phyloP scores from a whole-genome alignment of 1,140 invertebrate genomes.

The Octopus bimaculoides region DNA sequence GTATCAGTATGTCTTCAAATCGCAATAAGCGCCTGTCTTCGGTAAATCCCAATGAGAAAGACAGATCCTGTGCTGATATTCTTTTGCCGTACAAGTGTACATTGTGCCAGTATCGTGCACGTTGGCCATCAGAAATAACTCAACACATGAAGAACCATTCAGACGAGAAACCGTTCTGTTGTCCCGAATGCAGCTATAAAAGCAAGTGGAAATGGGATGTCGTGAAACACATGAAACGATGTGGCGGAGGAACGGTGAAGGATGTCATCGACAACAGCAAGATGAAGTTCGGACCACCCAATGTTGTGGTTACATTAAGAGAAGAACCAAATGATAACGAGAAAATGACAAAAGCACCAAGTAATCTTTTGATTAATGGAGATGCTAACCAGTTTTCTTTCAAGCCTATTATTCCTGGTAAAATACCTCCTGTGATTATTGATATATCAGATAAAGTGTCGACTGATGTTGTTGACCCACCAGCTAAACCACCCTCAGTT shows the following conservation, averaged over 20 bases:
- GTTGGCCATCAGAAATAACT: constrained; percentile 57
- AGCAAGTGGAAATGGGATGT: constrained; percentile 60
- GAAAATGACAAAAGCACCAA: neutral
- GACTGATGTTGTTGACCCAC: neutral
- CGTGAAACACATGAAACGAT: constrained; percentile 55
- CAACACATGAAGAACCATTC: constrained; percentile 59
- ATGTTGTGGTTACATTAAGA: constrained; percentile 35
- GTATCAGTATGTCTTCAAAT: constrained; percentile 18
- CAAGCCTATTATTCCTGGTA: neutral
- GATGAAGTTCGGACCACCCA: constrained; percentile 35
- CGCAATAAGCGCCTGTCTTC: neutral
- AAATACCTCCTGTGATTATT: neutral
- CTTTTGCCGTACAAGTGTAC: constrained; percentile 53
- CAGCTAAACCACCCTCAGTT: neutral
- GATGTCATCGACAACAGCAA: constrained; percentile 54
- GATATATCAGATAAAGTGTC: neutral
- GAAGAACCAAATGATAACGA: neutral
- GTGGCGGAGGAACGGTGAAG: constrained; percentile 53
- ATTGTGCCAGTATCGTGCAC: constrained; percentile 52
- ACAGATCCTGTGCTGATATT: constrained; percentile 25
- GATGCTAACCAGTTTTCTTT: neutral
- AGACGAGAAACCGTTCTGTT: constrained; percentile 55
- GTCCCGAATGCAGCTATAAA: constrained; percentile 54
- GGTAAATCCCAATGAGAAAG: neutral
- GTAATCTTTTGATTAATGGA: neutral